phyloP scores from a whole-genome alignment of 2,888 invertebrate genomes.

The Sinodicranocentrus sp. region DNA sequence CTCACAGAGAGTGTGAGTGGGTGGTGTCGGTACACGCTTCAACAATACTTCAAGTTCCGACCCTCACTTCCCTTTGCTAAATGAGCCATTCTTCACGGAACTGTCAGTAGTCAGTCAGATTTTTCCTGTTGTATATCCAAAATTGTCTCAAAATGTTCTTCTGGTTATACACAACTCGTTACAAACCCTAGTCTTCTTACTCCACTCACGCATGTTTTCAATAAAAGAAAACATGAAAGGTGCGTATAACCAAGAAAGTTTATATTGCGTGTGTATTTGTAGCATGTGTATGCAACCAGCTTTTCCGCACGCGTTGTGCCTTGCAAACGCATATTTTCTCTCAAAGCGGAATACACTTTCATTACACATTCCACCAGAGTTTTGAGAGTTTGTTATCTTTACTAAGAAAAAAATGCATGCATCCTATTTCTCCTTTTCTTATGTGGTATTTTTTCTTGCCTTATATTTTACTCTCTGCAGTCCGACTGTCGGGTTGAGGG shows the following conservation, averaged over 20 bases:
- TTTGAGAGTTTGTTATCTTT: conserved; percentile 15
- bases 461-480: neutral
- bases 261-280: too few species aligned
- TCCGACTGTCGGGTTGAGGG: conserved; percentile 6
- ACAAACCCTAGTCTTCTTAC: too few species aligned
- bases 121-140: conserved; percentile 24
- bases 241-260: too few species aligned
- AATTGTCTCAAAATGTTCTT: too few species aligned
- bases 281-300: too few species aligned
- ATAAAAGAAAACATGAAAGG: too few species aligned
- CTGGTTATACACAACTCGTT: too few species aligned
- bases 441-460: neutral
- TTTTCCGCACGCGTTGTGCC: neutral
- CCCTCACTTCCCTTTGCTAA: conserved; percentile 37
- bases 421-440: neutral
- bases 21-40: neutral
- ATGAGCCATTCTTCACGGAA: conserved; percentile 42
- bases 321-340: too few species aligned
- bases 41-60: conserved; percentile 22
- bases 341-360: too few species aligned
- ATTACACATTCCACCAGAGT: conserved; percentile 7
- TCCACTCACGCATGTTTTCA: too few species aligned
- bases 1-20: conserved; percentile 20
- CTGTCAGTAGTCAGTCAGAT: conserved; percentile 29
- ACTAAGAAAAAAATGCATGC: neutral